These are phyloP conservation scores for Chlorodrepanis virens DNA, from an alignment of 2,113 vertebrate genomes.

Conservation along the genomic window DNA sequence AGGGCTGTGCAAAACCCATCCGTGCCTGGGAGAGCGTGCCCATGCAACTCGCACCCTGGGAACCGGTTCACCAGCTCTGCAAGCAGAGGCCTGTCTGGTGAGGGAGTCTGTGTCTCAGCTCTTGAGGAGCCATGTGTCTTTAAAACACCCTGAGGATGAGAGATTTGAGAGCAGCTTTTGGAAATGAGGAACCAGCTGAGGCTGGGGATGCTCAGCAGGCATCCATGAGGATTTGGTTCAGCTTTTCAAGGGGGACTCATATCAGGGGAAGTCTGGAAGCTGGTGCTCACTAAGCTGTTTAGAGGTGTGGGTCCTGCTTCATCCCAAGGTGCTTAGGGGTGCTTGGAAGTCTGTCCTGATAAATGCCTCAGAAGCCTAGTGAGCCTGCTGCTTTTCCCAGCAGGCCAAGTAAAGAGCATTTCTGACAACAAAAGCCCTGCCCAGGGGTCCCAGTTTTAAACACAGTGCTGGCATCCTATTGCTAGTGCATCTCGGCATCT, in stretches of 20 bases:
- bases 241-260: background rate
- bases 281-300: background rate
- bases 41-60: background rate
- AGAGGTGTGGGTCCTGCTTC: background rate
- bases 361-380: background rate
- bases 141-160: rapidly evolving
- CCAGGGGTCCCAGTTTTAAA: background rate
- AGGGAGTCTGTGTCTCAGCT: background rate
- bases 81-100: background rate
- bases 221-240: background rate
- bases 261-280: background rate
- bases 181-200: background rate
- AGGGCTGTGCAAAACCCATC: background rate
- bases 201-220: background rate
- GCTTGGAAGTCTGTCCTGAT: background rate
- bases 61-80: conserved; percentile 53
- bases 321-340: rapidly evolving
- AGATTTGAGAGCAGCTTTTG: background rate
- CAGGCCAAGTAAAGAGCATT: background rate
- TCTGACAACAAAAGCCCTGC: background rate
- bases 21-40: conserved; percentile 1
- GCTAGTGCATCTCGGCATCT: background rate
- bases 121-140: background rate
- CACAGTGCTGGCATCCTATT: rapidly evolving
- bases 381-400: background rate